phyloP scores from a whole-genome alignment of 2,113 vertebrate species.

The Pygoscelis adeliae region DNA sequence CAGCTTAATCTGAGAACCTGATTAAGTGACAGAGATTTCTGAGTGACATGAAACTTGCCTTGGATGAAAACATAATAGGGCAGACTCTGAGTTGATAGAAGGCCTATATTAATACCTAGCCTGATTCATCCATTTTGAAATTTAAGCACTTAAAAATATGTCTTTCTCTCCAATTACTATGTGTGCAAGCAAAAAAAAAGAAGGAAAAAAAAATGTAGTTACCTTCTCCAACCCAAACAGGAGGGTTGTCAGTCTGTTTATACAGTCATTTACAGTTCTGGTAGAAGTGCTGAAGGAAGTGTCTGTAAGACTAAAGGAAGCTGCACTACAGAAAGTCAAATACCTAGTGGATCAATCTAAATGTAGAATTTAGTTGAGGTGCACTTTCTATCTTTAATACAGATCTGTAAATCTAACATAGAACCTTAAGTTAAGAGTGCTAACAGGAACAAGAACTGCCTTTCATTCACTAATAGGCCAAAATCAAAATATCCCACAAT shows the following conservation, averaged over 20 bases:
- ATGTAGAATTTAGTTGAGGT: neutral
- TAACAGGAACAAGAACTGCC: neutral
- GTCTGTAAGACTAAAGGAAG: neutral
- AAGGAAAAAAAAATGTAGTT: neutral
- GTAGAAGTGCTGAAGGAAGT: neutral
- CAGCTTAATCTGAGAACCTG: constrained; percentile 17
- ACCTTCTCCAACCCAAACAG: neutral
- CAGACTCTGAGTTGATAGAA: neutral
- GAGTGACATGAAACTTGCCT: neutral
- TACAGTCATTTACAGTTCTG: neutral
- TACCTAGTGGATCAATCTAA: neutral
- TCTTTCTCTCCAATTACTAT: neutral
- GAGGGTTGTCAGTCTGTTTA: neutral
- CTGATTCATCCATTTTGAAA: constrained; percentile 9
- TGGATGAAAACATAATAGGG: neutral
- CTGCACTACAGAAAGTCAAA: neutral
- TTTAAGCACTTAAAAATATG: neutral
- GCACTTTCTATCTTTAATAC: neutral
- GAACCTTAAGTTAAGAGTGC: neutral
- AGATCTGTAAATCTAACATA: neutral
- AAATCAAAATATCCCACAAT: neutral
- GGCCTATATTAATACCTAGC: neutral
- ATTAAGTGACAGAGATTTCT: neutral
- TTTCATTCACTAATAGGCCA: neutral
- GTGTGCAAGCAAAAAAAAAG: neutral